Base-by-base conservation (phyloP, 2,888 invertebrate genomes). In the Aleiodes alternator region DNA sequence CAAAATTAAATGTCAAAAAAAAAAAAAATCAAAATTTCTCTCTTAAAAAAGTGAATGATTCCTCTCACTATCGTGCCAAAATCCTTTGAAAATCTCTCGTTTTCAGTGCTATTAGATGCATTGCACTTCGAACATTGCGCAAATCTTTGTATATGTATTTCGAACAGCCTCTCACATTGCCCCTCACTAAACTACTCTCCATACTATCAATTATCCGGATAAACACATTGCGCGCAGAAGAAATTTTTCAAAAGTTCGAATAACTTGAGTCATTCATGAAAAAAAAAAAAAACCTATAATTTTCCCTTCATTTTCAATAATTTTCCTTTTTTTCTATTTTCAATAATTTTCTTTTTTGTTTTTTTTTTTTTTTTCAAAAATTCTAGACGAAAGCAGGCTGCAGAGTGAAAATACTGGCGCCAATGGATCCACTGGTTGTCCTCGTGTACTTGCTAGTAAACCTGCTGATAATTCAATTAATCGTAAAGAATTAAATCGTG, bases 81-180 rank as follows among this genome's bases (percentile, higher is more conserved):
- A 34, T 34, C 34, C 34, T 34, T 34, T 6, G 6, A 34, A 16
- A 14, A 7, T 34, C 12, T 31, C 64, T 16, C 14, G 23, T 16
- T 9, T 23, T 43, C 48, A 43, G 43, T 43, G 29, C 59, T 56
- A 72, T 55, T 66, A 75, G 64, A 43, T 34, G 34, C 64, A 23
- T 14, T 76, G 76, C 72, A 76, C 72, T 73, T 76, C 76, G 76
- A 61, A 69, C 76, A 38, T 72, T 72, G 69, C 76, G 76, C 75
- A 75, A 75, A 76, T 64, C 72, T 53, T 16, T 56, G 56, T 64
- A 48, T 48, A 48, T 48, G 64, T 14, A 64, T 43, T 16, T 64
- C 16, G 9, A 64, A n/a, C 75, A 57, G 75, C 68, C 59, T 75
- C 66, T 75, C 57, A 57, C 66, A 75, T 74, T 43, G 43, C 64